Evolutionary conservation across 2,113 vertebrate species (phyloP).

Genomic region (Xiphophorus couchianus): DNA sequence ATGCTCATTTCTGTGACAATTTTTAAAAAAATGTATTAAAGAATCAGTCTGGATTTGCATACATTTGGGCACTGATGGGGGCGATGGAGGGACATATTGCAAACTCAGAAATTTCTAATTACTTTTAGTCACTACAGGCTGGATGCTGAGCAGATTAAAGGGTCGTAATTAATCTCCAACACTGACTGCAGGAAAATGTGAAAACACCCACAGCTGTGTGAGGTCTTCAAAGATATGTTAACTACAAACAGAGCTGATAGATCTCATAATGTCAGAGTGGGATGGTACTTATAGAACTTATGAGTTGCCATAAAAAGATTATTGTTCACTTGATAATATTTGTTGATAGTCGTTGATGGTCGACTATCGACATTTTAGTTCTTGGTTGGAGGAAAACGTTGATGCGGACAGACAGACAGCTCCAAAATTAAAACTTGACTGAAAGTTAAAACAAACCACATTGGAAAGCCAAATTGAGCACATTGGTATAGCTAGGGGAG

Average conservation of each 20-base stretch:
- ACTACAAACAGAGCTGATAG: neutral
- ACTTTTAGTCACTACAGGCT: neutral
- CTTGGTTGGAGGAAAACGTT: too few relatives aligned
- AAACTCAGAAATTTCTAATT: slow-evolving; percentile 9
- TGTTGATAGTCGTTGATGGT: too few relatives aligned
- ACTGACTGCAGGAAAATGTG: neutral
- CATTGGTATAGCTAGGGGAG: too few relatives aligned
- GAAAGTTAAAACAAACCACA: too few relatives aligned
- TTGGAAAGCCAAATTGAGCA: too few relatives aligned
- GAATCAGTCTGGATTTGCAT: neutral
- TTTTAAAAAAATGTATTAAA: neutral
- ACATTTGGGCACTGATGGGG: neutral
- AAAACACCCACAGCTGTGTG: neutral
- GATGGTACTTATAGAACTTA: neutral
- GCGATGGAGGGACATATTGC: too few relatives aligned
- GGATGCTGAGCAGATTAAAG: slow-evolving; percentile 8
- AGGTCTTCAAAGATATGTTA: neutral
- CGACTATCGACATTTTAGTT: too few relatives aligned
- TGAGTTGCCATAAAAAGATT: too few relatives aligned
- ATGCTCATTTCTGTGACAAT: neutral
- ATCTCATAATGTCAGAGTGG: too few relatives aligned
- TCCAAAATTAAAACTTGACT: too few relatives aligned
- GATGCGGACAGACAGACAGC: too few relatives aligned
- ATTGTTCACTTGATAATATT: too few relatives aligned
- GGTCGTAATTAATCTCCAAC: slow-evolving; percentile 11